A percentile compares a stretch with the other conserved stretches of the same genome.
Conservation (phyloP, 2,888 invertebrate species). For the Melolontha melolontha region DNA sequence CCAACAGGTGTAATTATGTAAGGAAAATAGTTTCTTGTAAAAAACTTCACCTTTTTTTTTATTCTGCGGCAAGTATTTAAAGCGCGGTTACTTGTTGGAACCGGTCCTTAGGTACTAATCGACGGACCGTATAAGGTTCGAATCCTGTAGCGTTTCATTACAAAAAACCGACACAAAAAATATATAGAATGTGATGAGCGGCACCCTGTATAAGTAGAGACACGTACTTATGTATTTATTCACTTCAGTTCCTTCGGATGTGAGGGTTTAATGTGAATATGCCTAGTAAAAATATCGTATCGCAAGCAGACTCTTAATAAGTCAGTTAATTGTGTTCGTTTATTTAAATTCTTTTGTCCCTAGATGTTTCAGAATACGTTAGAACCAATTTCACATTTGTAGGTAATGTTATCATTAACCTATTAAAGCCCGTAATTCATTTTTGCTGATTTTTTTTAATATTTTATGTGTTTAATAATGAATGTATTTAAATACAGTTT, state of each 20-base stretch:
- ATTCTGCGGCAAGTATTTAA: conserved; percentile 37
- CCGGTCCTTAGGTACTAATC: conserved; percentile 43
- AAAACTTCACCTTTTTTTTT: conserved; percentile 32
- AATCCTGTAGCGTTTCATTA: conserved; percentile 40
- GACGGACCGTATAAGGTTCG: conserved; percentile 39
- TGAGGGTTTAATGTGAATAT: too few species aligned
- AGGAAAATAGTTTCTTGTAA: conserved; percentile 37
- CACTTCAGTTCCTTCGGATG: conserved; percentile 18
- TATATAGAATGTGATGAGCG: conserved; percentile 33
- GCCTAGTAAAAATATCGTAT: too few species aligned
- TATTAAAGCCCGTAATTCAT: too few species aligned
- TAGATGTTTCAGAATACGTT: too few species aligned
- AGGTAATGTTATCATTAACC: too few species aligned
- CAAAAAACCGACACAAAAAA: conserved; percentile 42
- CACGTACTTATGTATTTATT: conserved; percentile 29
- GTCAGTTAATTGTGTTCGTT: too few species aligned
- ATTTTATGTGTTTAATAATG: too few species aligned
- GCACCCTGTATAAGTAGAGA: conserved; percentile 38
- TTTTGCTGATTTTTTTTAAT: too few species aligned
- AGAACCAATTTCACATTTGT: too few species aligned
- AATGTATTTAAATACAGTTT: too few species aligned
- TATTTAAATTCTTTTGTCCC: too few species aligned
- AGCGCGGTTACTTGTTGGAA: conserved; percentile 40
- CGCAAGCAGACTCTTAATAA: too few species aligned
- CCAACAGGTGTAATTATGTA: conserved; percentile 36